These are phyloP conservation scores for Agonopterix subpropinquella DNA, from an alignment of 2,888 invertebrate species.

Conservation along the genomic window DNA sequence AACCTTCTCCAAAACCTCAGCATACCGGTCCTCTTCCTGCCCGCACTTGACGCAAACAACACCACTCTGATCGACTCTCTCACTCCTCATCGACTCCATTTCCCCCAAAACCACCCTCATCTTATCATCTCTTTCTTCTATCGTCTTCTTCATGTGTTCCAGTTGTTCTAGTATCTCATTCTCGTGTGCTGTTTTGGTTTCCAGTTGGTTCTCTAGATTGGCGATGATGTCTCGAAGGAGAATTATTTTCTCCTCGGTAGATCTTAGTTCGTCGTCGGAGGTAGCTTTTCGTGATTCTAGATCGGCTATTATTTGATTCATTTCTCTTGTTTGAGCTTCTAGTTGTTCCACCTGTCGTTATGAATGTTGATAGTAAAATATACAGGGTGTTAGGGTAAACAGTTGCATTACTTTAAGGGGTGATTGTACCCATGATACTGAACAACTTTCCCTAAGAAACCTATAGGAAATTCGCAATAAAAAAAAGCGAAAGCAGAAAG, in stretches of 20 bases:
- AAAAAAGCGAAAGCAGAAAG: no score
- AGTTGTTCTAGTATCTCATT: conserved; percentile 77
- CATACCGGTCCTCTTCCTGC: conserved; percentile 39
- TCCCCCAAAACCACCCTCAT: conserved; percentile 73
- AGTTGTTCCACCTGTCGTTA: conserved; percentile 82
- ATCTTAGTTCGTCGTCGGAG: conserved; percentile 82
- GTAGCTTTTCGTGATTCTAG: conserved; percentile 78
- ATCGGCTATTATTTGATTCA: conserved; percentile 77
- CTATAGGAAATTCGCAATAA: no score
- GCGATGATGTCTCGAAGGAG: conserved; percentile 85
- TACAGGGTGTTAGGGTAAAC: no score
- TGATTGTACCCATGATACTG: no score
- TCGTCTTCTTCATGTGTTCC: conserved; percentile 69
- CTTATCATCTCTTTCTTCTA: conserved; percentile 72
- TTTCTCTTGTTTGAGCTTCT: conserved; percentile 84
- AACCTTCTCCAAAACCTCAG: conserved; percentile 43
- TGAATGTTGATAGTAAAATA: no score
- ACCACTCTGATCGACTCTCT: conserved; percentile 53
- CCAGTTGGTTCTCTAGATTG: conserved; percentile 85
- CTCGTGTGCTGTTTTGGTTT: conserved; percentile 79
- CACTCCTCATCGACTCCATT: conserved; percentile 66
- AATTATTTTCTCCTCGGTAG: conserved; percentile 84
- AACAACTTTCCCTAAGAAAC: no score
- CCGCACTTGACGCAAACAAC: conserved; percentile 44
- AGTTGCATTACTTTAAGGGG: no score